Percentiles rank a stretch among this genome's conserved stretches.
Conservation (phyloP, 92 coral and sea anemone species). For the Heliopora coerulea region DNA sequence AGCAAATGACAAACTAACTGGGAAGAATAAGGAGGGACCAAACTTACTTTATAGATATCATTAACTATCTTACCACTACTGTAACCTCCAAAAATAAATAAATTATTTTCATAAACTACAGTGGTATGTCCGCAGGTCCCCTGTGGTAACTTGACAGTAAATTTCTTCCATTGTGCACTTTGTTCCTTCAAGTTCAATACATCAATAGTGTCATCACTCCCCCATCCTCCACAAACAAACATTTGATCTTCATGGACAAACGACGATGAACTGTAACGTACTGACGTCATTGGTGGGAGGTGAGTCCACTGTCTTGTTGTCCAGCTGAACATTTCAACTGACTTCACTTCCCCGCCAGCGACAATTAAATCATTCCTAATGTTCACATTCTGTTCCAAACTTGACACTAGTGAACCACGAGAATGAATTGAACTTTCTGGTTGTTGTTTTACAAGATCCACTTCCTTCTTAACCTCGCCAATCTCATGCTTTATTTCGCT, state of each 20-base stretch:
- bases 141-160: not conserved
- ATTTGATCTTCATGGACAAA: not conserved
- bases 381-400: not conserved
- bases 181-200: not conserved
- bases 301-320: not conserved
- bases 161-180: not conserved
- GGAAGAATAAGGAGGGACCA: slow-evolving; percentile 12
- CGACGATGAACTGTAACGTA: not conserved
- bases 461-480: not conserved
- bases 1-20: slow-evolving; percentile 1
- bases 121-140: not conserved
- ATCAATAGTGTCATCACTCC: not conserved
- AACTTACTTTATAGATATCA: not conserved
- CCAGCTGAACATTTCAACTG: slow-evolving; percentile 15
- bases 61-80: not conserved
- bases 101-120: not conserved
- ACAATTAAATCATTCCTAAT: not conserved
- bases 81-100: slow-evolving; percentile 20
- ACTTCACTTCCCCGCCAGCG: not conserved
- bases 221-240: not conserved
- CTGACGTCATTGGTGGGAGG: not conserved
- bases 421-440: not conserved
- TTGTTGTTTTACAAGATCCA: not conserved
- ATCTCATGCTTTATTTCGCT: not conserved
- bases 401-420: not conserved